These are phyloP conservation scores for Trichoplusia ni DNA, from an alignment of 1,140 invertebrate species.

Conservation along the genomic window DNA sequence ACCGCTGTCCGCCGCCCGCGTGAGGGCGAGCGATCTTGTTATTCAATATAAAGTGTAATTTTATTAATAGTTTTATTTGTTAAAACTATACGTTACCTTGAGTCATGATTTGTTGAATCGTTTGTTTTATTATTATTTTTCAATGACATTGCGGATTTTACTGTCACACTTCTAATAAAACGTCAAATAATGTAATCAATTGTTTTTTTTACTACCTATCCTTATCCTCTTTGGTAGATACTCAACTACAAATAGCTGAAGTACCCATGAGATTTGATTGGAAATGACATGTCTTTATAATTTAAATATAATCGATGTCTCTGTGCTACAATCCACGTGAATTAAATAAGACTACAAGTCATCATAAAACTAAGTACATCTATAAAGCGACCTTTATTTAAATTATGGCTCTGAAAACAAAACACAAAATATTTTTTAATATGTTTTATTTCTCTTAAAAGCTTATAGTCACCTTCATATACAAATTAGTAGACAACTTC, in stretches of 20 bases:
- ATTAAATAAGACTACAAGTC: too few species aligned
- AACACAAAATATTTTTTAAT: background rate
- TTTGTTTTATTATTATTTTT: constrained; percentile 78
- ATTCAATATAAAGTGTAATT: constrained; percentile 71
- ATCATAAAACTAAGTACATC: too few species aligned
- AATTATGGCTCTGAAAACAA: background rate
- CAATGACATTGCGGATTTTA: constrained; percentile 78
- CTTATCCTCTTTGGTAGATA: background rate
- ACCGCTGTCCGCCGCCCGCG: background rate
- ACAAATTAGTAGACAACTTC: constrained; percentile 7
- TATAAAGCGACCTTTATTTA: too few species aligned
- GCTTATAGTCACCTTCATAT: constrained; percentile 2
- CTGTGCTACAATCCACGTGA: too few species aligned
- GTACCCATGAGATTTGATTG: background rate
- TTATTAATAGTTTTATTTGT: constrained; percentile 77
- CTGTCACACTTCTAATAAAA: constrained; percentile 80
- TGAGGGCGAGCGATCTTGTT: constrained; percentile 53
- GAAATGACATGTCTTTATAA: too few species aligned
- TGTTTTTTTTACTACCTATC: constrained; percentile 55
- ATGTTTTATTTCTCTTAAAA: constrained; percentile 28
- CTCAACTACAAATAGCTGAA: background rate
- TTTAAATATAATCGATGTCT: too few species aligned
- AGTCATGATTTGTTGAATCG: constrained; percentile 80
- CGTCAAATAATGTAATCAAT: constrained; percentile 73
- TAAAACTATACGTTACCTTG: constrained; percentile 80